Evolutionary conservation across 2,113 vertebrate species (phyloP).

Genomic region (Larimichthys crocea): DNA sequence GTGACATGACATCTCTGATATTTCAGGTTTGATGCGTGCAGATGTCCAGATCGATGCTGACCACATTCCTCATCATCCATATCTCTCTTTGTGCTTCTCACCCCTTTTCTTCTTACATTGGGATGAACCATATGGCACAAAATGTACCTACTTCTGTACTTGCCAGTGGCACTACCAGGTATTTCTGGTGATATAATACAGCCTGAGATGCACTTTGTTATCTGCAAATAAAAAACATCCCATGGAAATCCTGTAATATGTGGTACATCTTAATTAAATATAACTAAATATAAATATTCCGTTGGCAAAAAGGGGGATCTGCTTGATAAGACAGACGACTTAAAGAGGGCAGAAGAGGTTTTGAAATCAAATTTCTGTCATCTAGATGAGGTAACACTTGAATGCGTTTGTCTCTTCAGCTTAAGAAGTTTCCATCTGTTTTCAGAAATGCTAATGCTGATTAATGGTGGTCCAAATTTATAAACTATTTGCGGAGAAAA

Average conservation of each 20-base stretch:
- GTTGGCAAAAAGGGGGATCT: neutral
- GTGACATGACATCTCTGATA: neutral
- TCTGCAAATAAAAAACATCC: neutral
- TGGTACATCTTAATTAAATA: neutral
- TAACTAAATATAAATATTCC: neutral
- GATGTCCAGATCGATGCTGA: slow-evolving; percentile 25
- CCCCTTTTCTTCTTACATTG: slow-evolving; percentile 5
- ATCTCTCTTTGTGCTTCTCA: slow-evolving; percentile 3
- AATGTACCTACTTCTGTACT: slow-evolving; percentile 30
- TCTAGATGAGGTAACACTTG: neutral
- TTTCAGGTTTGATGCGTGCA: neutral
- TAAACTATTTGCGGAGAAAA: neutral
- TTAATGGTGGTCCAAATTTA: neutral
- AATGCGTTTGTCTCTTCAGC: neutral
- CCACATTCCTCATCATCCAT: slow-evolving; percentile 5
- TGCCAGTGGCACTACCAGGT: slow-evolving; percentile 12
- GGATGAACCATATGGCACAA: slow-evolving; percentile 20
- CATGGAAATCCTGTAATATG: neutral
- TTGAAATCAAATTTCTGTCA: neutral
- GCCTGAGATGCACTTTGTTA: neutral
- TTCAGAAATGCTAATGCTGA: neutral
- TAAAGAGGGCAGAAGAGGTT: neutral
- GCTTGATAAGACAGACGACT: neutral
- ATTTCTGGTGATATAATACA: slow-evolving; percentile 21
- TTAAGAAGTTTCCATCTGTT: neutral